Evolutionary conservation across 2,113 vertebrate genomes (phyloP).

Genomic region (Microtus montanus): DNA sequence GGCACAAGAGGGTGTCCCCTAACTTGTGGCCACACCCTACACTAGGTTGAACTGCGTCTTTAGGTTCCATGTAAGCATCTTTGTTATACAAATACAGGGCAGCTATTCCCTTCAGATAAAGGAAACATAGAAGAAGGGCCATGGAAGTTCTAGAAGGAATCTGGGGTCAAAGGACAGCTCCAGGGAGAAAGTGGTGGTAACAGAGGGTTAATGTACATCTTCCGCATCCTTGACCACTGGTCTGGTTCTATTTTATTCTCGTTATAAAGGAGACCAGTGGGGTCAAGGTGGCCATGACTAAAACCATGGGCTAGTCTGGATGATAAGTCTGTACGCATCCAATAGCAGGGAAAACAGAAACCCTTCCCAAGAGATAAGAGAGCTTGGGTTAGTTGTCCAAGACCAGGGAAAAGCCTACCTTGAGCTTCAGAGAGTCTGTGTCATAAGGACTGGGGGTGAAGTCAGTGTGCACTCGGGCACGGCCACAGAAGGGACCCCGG

Average conservation of each 20-base stretch:
- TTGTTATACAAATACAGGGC: neutral
- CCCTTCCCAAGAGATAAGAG: neutral
- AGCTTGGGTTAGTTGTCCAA: too few species aligned
- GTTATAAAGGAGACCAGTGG: neutral
- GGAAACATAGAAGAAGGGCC: neutral
- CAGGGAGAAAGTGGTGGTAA: fast-evolving
- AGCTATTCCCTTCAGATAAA: neutral
- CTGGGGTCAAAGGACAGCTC: neutral
- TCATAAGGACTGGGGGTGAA: slow-evolving; percentile 99
- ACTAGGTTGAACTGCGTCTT: too few species aligned
- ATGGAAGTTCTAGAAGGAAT: neutral
- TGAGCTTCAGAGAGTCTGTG: slow-evolving; percentile 97
- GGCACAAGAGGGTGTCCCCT: neutral
- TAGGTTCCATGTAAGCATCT: neutral
- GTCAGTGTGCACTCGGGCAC: slow-evolving; percentile 96
- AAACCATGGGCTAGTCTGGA: fast-evolving
- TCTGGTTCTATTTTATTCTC: neutral
- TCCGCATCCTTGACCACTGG: neutral
- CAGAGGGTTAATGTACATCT: neutral
- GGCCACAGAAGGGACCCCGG: slow-evolving; percentile 97
- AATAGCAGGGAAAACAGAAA: neutral
- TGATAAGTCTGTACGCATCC: fast-evolving
- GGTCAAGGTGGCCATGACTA: neutral
- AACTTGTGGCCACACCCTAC: fast-evolving
- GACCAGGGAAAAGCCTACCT: slow-evolving; percentile 85